Percentiles rank a stretch among this genome's conserved stretches.
These are phyloP conservation scores for Bolinopsis microptera DNA, from an alignment of 37 sponge, comb jelly and placozoan genomes.

Conservation along the genomic window DNA sequence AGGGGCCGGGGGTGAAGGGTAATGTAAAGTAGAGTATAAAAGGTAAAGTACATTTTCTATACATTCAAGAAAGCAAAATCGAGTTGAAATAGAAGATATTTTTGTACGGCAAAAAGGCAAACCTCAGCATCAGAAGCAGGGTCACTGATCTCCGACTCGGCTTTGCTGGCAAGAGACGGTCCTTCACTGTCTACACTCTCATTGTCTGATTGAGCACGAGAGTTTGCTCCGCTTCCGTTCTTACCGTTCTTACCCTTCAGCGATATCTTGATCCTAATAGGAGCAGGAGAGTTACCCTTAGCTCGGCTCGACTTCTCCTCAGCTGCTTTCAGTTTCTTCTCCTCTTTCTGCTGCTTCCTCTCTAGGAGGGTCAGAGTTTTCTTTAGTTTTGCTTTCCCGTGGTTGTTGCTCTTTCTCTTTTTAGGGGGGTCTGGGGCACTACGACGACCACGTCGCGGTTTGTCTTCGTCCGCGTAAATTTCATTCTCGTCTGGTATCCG, in stretches of 20 bases:
- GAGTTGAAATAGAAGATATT: too few species aligned
- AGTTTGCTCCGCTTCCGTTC: constrained; percentile 40
- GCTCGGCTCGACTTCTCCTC: constrained; percentile 50
- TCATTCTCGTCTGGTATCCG: constrained; percentile 62
- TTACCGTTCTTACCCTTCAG: constrained; percentile 64
- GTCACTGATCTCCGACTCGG: constrained; percentile 63
- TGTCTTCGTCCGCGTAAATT: constrained; percentile 54
- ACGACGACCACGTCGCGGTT: constrained; percentile 26
- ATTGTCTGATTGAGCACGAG: constrained; percentile 20
- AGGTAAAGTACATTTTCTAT: too few species aligned
- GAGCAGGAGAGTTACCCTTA: constrained; percentile 54
- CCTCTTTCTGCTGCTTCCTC: constrained; percentile 56
- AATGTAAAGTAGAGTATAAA: too few species aligned
- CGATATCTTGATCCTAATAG: constrained; percentile 45
- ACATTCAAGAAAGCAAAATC: too few species aligned
- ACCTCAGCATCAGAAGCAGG: constrained; percentile 45
- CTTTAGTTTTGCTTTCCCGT: constrained; percentile 43
- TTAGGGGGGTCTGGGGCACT: constrained; percentile 47
- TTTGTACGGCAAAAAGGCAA: neutral
- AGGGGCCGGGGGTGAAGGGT: too few species aligned
- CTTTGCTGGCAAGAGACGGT: neutral
- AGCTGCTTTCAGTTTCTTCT: constrained; percentile 54
- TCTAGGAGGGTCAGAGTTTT: constrained; percentile 45
- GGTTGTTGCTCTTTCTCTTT: neutral
- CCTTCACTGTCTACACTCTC: constrained; percentile 63